A percentile compares a stretch with the other conserved stretches of the same genome.
phyloP scores from a whole-genome alignment of 1,140 invertebrate species.

The Adelges cooleyi region DNA sequence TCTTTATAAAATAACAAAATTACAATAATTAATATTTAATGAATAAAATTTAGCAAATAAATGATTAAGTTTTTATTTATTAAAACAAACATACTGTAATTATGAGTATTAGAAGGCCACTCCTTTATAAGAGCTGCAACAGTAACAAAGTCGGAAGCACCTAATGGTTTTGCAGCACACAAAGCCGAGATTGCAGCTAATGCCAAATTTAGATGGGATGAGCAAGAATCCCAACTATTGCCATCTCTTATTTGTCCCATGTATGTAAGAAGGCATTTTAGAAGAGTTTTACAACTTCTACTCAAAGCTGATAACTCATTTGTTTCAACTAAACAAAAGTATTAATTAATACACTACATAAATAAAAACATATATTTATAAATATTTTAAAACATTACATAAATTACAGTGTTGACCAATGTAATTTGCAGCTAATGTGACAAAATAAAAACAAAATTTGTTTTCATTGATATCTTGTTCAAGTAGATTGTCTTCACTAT shows the following conservation, averaged over 20 bases:
- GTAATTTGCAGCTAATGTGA: constrained; percentile 23
- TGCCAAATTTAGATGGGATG: constrained; percentile 4
- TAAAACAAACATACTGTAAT: background rate
- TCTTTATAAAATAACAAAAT: constrained; percentile 17
- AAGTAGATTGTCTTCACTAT: background rate
- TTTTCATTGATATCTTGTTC: constrained; percentile 8
- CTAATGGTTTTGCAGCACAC: constrained; percentile 8
- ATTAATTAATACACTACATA: background rate
- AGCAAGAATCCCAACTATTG: constrained; percentile 13
- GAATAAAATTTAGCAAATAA: too few relatives aligned
- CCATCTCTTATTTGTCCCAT: constrained; percentile 32
- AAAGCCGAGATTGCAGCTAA: constrained; percentile 10
- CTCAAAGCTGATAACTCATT: background rate
- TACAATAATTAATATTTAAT: too few relatives aligned
- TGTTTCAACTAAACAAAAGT: constrained; percentile 10
- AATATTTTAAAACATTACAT: background rate
- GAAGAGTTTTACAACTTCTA: background rate
- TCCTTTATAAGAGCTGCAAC: constrained; percentile 9
- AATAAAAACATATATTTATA: too few relatives aligned
- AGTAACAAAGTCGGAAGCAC: constrained; percentile 5
- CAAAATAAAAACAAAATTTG: constrained; percentile 18
- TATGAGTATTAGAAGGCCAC: constrained; percentile 7
- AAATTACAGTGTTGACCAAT: constrained; percentile 13
- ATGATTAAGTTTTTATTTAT: too few relatives aligned
- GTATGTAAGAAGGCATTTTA: background rate